Evolutionary conservation across 2,888 invertebrate genomes (phyloP), one percentile per base, ranked within the genome.

Genomic region (Folsomia manolachei): DNA sequence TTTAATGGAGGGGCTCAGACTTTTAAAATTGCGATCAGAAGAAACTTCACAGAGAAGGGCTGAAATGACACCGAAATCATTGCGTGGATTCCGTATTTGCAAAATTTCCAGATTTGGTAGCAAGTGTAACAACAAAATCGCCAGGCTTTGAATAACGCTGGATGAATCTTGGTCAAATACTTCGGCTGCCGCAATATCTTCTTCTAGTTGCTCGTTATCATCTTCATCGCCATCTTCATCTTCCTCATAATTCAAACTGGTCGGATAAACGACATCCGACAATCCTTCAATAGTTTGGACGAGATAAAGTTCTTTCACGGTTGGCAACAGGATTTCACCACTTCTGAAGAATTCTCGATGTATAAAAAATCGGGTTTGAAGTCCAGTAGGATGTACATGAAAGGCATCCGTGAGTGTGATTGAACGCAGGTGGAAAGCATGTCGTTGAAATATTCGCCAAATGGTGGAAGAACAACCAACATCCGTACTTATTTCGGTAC

Each of bases 21-120:
- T 65, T 19, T 71, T 71, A 52, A 74, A 51, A 39, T 69, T n/a
- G 7, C 11, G 56, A 19, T 56, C 11, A 56, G 18, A 4, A n/a
- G 56, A 56, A 14, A 56, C 7, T 21, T 56, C 56, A 4, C 18
- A 4, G 19, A 56, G 21, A 14, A 19, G 7, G 18, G 56, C n/a
- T 7, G n/a, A 7, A n/a, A 56, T 14, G 7, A 19, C 4, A 7
- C 56, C 19, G 4, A 7, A 56, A n/a, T 56, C 56, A 7, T 56
- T n/a, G 18, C 4, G 19, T 4, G 4, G 19, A 19, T 56, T 56
- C 4, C n/a, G 7, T 4, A 56, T 7, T 7, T 18, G 21, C 19
- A 56, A 21, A 56, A 21, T n/a, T 21, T 56, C 56, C 56, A 56
- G n/a, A 56, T 56, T 56, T 14, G 56, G 56, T 7, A 56, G 19